Percentiles rank a stretch among this genome's conserved stretches.
These are phyloP conservation scores for Lordiphosa fenestrarum DNA, from an alignment of 2,888 invertebrate species.

Conservation along the genomic window DNA sequence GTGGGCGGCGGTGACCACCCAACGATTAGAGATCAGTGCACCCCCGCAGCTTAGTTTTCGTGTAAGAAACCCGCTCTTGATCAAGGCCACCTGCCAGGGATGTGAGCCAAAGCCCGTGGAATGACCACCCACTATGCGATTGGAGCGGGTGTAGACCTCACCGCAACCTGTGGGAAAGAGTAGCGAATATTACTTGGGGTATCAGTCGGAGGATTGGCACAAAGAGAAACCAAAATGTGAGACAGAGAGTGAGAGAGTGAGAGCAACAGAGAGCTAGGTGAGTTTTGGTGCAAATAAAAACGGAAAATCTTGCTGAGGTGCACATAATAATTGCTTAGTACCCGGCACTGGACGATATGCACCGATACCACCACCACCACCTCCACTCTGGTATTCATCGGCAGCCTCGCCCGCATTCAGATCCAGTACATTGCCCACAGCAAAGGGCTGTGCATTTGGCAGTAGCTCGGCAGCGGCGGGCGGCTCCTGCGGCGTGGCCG, in stretches of 20 bases:
- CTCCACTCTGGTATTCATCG: constrained; percentile 67
- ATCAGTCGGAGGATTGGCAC: not conserved
- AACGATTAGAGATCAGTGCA: constrained; percentile 92
- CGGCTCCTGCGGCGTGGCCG: constrained; percentile 15
- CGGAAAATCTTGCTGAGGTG: constrained; percentile 46
- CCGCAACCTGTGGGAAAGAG: constrained; percentile 88
- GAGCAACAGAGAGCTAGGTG: constrained; percentile 19
- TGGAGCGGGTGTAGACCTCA: constrained; percentile 91
- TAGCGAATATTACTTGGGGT: not conserved
- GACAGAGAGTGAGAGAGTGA: constrained; percentile 14
- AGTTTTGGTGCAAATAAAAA: constrained; percentile 35
- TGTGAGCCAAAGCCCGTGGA: constrained; percentile 94
- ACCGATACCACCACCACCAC: constrained; percentile 56
- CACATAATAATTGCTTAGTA: constrained; percentile 55
- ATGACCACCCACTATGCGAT: constrained; percentile 95
- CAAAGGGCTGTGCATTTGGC: constrained; percentile 69
- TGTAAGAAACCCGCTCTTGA: constrained; percentile 93
- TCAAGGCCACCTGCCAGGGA: constrained; percentile 96
- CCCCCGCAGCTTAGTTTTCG: constrained; percentile 96
- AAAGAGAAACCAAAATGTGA: constrained; percentile 1
- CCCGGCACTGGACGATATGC: constrained; percentile 80
- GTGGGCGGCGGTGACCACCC: constrained; percentile 96
- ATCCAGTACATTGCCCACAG: constrained; percentile 78
- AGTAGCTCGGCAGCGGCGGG: constrained; percentile 52
- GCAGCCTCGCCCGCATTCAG: constrained; percentile 74